Base-by-base conservation (phyloP, 2,797 vertebrate species). In the Gila robusta region DNA sequence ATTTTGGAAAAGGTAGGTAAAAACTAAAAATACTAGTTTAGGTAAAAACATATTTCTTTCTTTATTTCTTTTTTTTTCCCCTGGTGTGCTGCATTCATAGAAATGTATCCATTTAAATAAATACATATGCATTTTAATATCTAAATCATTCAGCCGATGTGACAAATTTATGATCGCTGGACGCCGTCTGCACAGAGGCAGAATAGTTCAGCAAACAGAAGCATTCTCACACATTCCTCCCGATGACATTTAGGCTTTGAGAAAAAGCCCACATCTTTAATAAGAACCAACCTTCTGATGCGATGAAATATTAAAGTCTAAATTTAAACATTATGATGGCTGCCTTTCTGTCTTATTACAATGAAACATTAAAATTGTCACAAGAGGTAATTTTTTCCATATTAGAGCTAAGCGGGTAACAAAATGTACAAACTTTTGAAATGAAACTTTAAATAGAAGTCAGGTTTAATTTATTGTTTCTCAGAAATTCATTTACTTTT, bases 251-350 rank as follows among this genome's bases (percentile, higher is more conserved):
- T 96, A 95, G 95, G 95, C 93, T 94, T 70, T 73, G 81, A 83
- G 83, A 94, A 93, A 96, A 96, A 95, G 94, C 94, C 93, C 94
- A 95, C 94, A 92, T 87, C 94, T 96, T 96, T 96, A 95, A 96
- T 96, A 95, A 97, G 94, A 96, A 95, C 95, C 96, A 96, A 96
- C 94, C 95, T 95, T 93, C 94, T 94, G 91, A 93, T 94, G 94
- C 94, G 96, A 96, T 97, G 96, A 96, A 96, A 97, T 97, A 97
- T 97, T 96, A 96, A 97, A 96, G 94, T 96, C 95, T 96, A 96
- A 96, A 96, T 97, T 96, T 96, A 96, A 97, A 96, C 95, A 96
- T 96, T 90, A 91, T 89, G 89, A 91, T 76, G 62, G 81, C 91
- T 85, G 85, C 89, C 83, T 94, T 93, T 94, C 93, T 92, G 94